Evolutionary conservation across 2,113 vertebrate genomes (phyloP).

Genomic region (Psophia crepitans): DNA sequence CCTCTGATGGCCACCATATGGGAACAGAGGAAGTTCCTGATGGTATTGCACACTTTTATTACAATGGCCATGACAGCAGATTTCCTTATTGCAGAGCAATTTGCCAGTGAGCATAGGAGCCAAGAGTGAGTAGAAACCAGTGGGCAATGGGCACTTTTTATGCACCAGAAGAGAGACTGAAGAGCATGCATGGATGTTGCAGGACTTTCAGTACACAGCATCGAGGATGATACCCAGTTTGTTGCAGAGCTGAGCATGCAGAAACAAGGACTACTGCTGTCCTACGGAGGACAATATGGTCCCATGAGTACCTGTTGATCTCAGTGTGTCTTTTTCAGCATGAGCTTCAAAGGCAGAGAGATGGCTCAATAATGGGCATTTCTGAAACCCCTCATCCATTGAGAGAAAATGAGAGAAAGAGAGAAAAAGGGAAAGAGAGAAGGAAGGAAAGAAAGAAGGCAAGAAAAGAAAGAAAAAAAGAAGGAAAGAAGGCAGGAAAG

Average conservation of each 20-base stretch:
- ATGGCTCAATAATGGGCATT: not conserved
- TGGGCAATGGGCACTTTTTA: not conserved
- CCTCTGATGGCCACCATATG: slow-evolving; percentile 56
- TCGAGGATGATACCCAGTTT: not conserved
- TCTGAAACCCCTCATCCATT: not conserved
- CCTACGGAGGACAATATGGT: not conserved
- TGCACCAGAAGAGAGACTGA: not conserved
- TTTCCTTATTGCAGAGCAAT: slow-evolving; percentile 2
- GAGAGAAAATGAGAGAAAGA: too few species aligned
- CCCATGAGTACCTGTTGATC: not conserved
- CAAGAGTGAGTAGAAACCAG: not conserved
- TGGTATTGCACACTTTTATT: slow-evolving; percentile 33
- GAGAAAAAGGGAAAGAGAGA: too few species aligned
- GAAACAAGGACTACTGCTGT: not conserved
- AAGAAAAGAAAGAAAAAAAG: too few species aligned
- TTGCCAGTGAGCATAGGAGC: not conserved
- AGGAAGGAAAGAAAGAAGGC: too few species aligned
- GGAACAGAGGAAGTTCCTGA: slow-evolving; percentile 48
- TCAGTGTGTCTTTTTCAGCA: not conserved
- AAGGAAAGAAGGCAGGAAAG: too few species aligned
- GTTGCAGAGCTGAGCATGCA: not conserved
- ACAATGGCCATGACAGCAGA: not conserved
- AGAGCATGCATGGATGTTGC: not conserved
- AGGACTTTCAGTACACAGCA: not conserved
- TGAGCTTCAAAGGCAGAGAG: not conserved